Conservation (phyloP, 2,888 invertebrate genomes). For the Timema cristinae region DNA sequence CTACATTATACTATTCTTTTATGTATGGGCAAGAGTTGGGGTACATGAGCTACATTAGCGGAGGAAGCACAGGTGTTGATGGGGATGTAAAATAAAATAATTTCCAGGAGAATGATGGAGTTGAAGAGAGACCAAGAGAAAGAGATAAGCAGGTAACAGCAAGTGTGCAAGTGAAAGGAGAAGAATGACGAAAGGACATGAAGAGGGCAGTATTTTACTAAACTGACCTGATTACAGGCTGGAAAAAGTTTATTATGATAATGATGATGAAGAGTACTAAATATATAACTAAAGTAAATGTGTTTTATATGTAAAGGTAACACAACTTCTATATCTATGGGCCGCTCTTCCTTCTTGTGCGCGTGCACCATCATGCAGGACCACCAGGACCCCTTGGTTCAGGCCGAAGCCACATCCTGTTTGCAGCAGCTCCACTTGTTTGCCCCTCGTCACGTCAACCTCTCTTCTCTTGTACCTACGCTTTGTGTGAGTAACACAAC, state of each 20-base stretch:
- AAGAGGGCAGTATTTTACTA: no score
- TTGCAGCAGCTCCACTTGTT: slow-evolving; percentile 97
- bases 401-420: slow-evolving; percentile 94
- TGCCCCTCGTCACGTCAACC: slow-evolving; percentile 90
- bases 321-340: slow-evolving; percentile 66
- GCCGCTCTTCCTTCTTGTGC: slow-evolving; percentile 80
- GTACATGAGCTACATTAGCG: no score
- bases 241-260: background rate
- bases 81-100: no score
- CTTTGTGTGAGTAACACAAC: slow-evolving; percentile 69
- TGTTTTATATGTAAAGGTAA: slow-evolving; percentile 52
- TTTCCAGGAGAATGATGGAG: no score
- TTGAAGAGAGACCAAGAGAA: no score
- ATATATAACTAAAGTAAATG: slow-evolving; percentile 3
- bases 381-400: slow-evolving; percentile 85
- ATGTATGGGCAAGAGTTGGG: no score
- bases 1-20: no score
- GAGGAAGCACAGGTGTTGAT: no score
- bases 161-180: no score
- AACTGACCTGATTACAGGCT: background rate
- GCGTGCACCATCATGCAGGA: slow-evolving; percentile 91
- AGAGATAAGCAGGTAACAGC: no score
- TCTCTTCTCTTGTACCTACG: slow-evolving; percentile 87
- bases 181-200: no score
- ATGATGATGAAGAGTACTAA: background rate